Evolutionary conservation across 2,888 invertebrate species (phyloP).

Genomic region (Oxytorus armatus): DNA sequence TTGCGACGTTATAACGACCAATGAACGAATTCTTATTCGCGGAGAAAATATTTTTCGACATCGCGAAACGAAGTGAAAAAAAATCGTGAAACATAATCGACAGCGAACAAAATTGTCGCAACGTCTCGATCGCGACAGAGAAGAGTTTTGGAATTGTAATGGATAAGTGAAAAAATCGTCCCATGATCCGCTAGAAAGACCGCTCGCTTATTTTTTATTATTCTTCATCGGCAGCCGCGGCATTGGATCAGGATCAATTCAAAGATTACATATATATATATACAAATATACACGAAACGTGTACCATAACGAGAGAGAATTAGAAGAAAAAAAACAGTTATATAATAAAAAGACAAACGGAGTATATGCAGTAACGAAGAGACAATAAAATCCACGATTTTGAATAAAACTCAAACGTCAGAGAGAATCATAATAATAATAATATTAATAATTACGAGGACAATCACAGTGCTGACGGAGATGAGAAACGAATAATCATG

Average conservation of each 20-base stretch:
- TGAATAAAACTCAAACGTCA: not conserved
- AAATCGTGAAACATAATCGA: not conserved
- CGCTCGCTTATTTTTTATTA: constrained; percentile 82
- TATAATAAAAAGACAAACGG: constrained; percentile 20
- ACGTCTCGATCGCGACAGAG: constrained; percentile 2
- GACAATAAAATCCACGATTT: constrained; percentile 54
- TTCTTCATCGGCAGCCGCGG: constrained; percentile 77
- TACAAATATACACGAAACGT: not conserved
- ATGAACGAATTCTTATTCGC: constrained; percentile 45
- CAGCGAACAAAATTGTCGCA: not conserved
- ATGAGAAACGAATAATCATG: constrained; percentile 16
- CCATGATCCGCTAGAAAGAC: constrained; percentile 76
- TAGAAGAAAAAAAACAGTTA: constrained; percentile 2
- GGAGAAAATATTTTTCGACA: constrained; percentile 40
- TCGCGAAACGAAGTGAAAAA: constrained; percentile 13
- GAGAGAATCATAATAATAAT: not conserved
- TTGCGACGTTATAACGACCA: constrained; percentile 32
- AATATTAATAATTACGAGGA: constrained; percentile 52
- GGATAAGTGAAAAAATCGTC: constrained; percentile 60
- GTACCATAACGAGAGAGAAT: constrained; percentile 3
- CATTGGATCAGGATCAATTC: constrained; percentile 56
- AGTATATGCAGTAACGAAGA: constrained; percentile 30
- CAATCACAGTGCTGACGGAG: constrained; percentile 58
- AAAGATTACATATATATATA: constrained; percentile 19
- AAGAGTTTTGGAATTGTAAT: constrained; percentile 23